Conservation (phyloP, 64 coral and sea anemone species). For the Actinia equina region DNA sequence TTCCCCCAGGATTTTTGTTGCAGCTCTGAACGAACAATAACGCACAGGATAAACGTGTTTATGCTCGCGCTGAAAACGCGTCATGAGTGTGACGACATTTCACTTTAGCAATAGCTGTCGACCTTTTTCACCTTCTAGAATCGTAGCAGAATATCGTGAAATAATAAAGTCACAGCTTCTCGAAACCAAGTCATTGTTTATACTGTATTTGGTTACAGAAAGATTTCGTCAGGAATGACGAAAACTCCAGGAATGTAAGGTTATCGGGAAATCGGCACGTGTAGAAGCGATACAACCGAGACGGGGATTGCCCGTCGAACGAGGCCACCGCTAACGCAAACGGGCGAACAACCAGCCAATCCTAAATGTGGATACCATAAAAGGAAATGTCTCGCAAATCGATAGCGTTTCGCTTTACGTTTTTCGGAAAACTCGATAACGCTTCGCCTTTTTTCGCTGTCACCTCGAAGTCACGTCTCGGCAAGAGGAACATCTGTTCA, state of each 20-base stretch:
- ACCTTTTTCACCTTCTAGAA: background rate
- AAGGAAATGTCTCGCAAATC: background rate
- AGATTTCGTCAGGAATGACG: background rate
- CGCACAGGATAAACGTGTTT: background rate
- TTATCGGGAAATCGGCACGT: background rate
- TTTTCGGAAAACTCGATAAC: background rate
- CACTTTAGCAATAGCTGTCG: background rate
- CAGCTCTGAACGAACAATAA: no score
- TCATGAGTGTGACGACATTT: background rate
- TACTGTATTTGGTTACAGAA: conserved; percentile 15
- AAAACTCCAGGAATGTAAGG: background rate
- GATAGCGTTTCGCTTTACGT: background rate
- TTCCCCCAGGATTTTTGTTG: no score
- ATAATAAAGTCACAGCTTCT: background rate
- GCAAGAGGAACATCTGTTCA: no score
- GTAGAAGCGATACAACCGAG: background rate
- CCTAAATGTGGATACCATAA: background rate
- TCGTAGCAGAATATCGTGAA: background rate
- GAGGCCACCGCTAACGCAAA: background rate
- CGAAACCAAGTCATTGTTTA: background rate
- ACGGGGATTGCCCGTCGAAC: background rate
- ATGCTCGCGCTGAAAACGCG: background rate
- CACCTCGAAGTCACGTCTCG: background rate
- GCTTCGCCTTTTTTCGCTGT: background rate
- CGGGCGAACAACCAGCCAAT: background rate